Conservation (phyloP, 2,888 invertebrate species). For the Drosophila monieri region DNA sequence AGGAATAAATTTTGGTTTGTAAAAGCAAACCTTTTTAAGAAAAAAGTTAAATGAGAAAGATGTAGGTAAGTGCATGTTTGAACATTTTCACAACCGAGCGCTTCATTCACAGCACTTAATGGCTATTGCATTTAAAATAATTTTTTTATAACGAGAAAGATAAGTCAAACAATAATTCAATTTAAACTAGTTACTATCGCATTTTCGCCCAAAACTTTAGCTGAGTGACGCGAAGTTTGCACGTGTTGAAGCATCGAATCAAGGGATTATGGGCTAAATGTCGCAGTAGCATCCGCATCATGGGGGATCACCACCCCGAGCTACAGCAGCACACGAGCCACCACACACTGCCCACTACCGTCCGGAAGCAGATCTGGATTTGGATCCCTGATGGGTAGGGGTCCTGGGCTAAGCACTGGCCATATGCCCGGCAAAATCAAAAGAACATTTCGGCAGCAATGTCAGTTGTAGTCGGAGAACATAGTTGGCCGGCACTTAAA, state of each 20-base stretch:
- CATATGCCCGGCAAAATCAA: constrained; percentile 44
- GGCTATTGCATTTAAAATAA: background rate
- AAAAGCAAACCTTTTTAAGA: too few relatives aligned
- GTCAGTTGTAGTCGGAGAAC: constrained; percentile 64
- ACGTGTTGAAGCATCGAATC: constrained; percentile 67
- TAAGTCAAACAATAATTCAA: constrained; percentile 14
- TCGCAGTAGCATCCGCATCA: constrained; percentile 43
- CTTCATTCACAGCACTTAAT: background rate
- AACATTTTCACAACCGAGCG: background rate
- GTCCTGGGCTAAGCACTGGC: background rate
- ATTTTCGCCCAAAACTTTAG: constrained; percentile 7
- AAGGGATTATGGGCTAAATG: constrained; percentile 63
- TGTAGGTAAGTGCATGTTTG: too few relatives aligned
- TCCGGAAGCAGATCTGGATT: background rate
- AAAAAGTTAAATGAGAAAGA: too few relatives aligned
- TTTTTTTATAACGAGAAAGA: background rate
- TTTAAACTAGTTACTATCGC: constrained; percentile 15
- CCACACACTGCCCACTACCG: constrained; percentile 1
- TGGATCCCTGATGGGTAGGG: background rate
- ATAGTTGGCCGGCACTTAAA: constrained; percentile 74
- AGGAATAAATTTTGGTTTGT: too few relatives aligned
- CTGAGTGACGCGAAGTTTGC: constrained; percentile 38
- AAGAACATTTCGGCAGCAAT: constrained; percentile 66
- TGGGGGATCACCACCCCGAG: constrained; percentile 29
- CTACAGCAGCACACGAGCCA: background rate